Base-by-base conservation (phyloP, 1,140 invertebrate species). In the Drosophila bipectinata region DNA sequence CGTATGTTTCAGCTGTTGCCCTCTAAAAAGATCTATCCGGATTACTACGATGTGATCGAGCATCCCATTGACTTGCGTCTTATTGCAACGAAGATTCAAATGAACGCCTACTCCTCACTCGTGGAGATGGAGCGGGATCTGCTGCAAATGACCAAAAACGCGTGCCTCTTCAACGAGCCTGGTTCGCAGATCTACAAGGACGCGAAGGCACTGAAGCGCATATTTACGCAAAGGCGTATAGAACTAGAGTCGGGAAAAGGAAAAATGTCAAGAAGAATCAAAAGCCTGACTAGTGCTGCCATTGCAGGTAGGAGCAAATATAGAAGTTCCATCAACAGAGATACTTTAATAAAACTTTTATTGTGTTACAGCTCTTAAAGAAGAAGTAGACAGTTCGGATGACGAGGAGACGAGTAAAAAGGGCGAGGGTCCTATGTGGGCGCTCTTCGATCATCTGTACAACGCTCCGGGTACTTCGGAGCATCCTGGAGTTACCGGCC, bases 111-210 rank as follows among this genome's bases (percentile, higher is more conserved):
- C 85, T 92, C 93, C 1, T 94, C 91, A 68, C 90, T 99, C 9
- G 92, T 93, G 49, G 97, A 98, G 47, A 93, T 99, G 93, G 98
- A 99, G 91, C 95, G 95, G 59, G 98, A 99, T 93, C 92, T 99
- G 6, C 90, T 96, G 69, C 92, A 97, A 15, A 98, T 99, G 96
- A 96, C 97, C 37, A 96, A 96, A 69, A 99, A 99, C 93, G 98
- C 99, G 0, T 99, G 98, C 90, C 93, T 95, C 4, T 99, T 99
- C 89, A 99, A 99, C 92, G 98, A 99, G 91, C 97, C 98, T 0
- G 97, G 98, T 0, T 99, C 98, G 3, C 95, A 96, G 90, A 99
- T 99, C 77, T 99, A 99, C 90, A 99, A 98, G 92, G 97, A 99
- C 93, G 98, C 98, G 0, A 98, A 98, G 91, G 93, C 95, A 10